Evolutionary conservation across 1,140 invertebrate genomes (phyloP).

Genomic region (Lasioglossum baleicum): DNA sequence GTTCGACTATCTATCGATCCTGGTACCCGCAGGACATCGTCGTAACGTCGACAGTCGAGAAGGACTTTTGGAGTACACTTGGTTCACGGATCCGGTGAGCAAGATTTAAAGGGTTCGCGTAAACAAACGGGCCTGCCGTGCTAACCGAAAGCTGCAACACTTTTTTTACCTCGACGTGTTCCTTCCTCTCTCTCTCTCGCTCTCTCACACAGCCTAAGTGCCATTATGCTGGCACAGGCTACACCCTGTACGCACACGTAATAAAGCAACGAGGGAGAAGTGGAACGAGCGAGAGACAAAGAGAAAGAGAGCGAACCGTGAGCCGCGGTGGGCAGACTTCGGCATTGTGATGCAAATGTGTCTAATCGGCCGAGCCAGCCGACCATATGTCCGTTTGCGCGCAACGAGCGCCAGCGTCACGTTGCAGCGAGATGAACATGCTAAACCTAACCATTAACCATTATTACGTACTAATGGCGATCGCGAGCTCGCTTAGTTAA

Average conservation of each 20-base stretch:
- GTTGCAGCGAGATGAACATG: conserved; percentile 59
- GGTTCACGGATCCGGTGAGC: conserved; percentile 21
- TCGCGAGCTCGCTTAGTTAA: conserved; percentile 70
- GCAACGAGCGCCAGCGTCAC: conserved; percentile 50
- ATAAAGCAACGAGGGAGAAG: conserved; percentile 66
- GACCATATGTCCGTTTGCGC: conserved; percentile 78
- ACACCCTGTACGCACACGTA: conserved; percentile 72
- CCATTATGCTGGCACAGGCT: conserved; percentile 75
- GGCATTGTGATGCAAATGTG: conserved; percentile 79
- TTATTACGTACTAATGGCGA: conserved; percentile 72
- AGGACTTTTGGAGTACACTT: conserved; percentile 26
- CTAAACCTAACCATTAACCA: conserved; percentile 68
- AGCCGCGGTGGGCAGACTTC: conserved; percentile 71
- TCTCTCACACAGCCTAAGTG: conserved; percentile 68
- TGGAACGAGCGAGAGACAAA: conserved; percentile 47
- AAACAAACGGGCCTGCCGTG: conserved; percentile 48
- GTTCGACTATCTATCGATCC: not conserved
- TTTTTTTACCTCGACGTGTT: conserved; percentile 46
- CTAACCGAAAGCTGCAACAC: conserved; percentile 71
- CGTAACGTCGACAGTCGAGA: not conserved
- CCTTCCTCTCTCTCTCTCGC: not conserved
- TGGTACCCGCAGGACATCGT: conserved; percentile 44
- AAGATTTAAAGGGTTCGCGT: conserved; percentile 54
- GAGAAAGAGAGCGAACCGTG: conserved; percentile 47
- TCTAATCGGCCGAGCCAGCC: conserved; percentile 78